These are phyloP conservation scores for Natator depressus DNA, from an alignment of 2,113 vertebrate genomes.

Conservation along the genomic window DNA sequence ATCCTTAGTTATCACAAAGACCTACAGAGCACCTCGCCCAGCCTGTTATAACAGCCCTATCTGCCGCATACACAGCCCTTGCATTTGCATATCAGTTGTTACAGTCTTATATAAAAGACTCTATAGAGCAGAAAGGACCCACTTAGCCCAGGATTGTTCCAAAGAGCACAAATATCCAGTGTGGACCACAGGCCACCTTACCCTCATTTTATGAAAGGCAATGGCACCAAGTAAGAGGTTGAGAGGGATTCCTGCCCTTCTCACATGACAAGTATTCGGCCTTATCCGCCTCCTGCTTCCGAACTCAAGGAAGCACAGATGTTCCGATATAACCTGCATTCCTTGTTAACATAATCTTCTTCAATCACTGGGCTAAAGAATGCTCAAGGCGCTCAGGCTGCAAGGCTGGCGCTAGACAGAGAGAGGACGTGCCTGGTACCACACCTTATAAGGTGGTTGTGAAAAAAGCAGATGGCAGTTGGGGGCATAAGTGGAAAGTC, in stretches of 20 bases:
- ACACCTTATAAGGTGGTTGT: not conserved
- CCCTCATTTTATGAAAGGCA: not conserved
- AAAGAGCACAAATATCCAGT: not conserved
- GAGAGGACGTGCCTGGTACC: not conserved
- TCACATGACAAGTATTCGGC: not conserved
- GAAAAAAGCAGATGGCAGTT: not conserved
- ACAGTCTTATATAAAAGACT: not conserved
- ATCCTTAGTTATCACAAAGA: not conserved
- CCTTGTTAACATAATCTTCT: not conserved
- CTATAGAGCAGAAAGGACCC: not conserved
- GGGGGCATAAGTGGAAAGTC: not conserved
- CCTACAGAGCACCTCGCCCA: not conserved
- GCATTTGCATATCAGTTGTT: not conserved
- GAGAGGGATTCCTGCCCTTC: not conserved
- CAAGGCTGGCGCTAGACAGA: not conserved
- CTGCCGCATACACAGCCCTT: not conserved
- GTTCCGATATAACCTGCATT: not conserved
- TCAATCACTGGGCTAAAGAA: not conserved
- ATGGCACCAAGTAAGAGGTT: not conserved
- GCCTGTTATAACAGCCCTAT: not conserved
- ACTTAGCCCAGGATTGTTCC: not conserved
- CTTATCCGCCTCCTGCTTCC: not conserved
- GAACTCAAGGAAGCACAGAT: not conserved
- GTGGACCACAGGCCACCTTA: not conserved
- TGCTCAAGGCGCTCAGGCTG: not conserved